Percentiles rank a stretch among this genome's conserved stretches.
Conservation (phyloP, 1,140 invertebrate genomes). For the Caenorhabditis briggsae region DNA sequence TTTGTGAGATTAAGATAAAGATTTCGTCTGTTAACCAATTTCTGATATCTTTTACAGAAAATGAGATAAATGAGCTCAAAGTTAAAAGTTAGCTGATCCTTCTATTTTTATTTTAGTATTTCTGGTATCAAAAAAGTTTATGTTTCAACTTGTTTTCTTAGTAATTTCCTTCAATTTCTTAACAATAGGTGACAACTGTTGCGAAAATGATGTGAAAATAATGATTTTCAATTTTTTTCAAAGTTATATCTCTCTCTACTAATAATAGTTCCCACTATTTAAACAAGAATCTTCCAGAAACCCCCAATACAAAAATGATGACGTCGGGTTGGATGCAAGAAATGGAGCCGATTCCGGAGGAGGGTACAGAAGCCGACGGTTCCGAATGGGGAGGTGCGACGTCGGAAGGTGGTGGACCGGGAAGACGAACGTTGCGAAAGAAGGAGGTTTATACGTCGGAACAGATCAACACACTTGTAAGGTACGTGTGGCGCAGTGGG, state of each 20-base stretch:
- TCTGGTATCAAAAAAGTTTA: no score
- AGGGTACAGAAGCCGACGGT: conserved; percentile 59
- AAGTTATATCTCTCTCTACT: neutral
- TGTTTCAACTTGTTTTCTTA: no score
- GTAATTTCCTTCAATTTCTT: no score
- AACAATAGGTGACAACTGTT: no score
- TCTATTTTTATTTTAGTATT: no score
- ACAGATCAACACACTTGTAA: conserved; percentile 67
- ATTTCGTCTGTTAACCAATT: no score
- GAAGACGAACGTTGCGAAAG: conserved; percentile 59
- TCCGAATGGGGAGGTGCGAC: conserved; percentile 38
- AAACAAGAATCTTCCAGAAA: neutral
- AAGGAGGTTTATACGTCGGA: conserved; percentile 68
- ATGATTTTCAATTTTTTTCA: no score
- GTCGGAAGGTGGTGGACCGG: conserved; percentile 23
- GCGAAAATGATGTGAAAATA: no score
- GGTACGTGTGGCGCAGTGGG: conserved; percentile 19
- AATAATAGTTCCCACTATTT: neutral
- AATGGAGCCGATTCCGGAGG: conserved; percentile 68
- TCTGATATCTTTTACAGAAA: no score
- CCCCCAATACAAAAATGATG: neutral
- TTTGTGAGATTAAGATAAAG: no score
- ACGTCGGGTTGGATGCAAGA: conserved; percentile 58
- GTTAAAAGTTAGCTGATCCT: no score
- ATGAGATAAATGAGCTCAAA: no score